A percentile compares a stretch with the other conserved stretches of the same genome.
phyloP scores from a whole-genome alignment of 1,140 invertebrate genomes.

The Mya arenaria region DNA sequence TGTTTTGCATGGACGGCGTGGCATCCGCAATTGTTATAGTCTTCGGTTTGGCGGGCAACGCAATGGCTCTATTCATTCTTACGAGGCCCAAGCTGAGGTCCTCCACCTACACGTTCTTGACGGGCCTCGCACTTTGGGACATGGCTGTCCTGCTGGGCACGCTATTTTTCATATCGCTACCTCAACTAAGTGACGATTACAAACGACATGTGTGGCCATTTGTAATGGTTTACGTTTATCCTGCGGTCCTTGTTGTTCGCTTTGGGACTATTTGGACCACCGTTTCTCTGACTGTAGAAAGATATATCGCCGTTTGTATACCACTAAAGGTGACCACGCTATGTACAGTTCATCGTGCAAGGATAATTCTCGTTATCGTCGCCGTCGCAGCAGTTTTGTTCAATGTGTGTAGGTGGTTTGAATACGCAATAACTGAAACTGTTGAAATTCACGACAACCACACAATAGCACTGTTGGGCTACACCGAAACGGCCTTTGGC shows the following conservation, averaged over 20 bases:
- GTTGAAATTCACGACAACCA: slow-evolving; percentile 21
- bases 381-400: slow-evolving; percentile 91
- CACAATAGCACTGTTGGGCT: slow-evolving; percentile 80
- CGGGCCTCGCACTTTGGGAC: slow-evolving; percentile 94
- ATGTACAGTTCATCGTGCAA: slow-evolving; percentile 94
- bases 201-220: slow-evolving; percentile 89
- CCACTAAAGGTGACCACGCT: slow-evolving; percentile 92
- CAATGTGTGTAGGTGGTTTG: slow-evolving; percentile 89
- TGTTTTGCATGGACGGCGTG: slow-evolving; percentile 84
- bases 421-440: slow-evolving; percentile 74
- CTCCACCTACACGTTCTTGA: slow-evolving; percentile 95
- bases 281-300: slow-evolving; percentile 95
- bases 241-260: slow-evolving; percentile 91
- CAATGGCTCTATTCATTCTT: slow-evolving; percentile 94
- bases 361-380: slow-evolving; percentile 91
- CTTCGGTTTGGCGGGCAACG: slow-evolving; percentile 93
- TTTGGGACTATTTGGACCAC: slow-evolving; percentile 97
- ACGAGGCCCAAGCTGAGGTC: slow-evolving; percentile 94
- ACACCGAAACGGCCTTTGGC: slow-evolving; percentile 87
- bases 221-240: slow-evolving; percentile 92
- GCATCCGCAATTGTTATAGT: slow-evolving; percentile 92
- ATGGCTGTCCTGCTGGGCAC: slow-evolving; percentile 93
- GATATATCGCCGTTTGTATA: slow-evolving; percentile 98
- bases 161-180: slow-evolving; percentile 92
- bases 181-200: slow-evolving; percentile 83